Conservation (phyloP, 2,113 vertebrate genomes). For the Pseudolaguvia tuberculata region DNA sequence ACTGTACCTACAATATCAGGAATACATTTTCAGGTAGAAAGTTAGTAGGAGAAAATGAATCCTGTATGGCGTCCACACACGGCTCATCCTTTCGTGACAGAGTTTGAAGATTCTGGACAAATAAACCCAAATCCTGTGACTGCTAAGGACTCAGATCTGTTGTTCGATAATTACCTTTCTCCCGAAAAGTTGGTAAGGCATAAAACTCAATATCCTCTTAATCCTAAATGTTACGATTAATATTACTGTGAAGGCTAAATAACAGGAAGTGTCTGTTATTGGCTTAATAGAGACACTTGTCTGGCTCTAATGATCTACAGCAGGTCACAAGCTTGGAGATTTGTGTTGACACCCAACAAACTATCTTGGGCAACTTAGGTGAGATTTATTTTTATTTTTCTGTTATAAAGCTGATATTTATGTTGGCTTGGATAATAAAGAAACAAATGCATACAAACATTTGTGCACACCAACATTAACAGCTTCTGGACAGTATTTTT, state of each 20-base stretch:
- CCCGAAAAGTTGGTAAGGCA: conserved; percentile 73
- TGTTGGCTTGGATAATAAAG: neutral
- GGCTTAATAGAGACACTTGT: conserved; percentile 70
- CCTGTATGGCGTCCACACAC: conserved; percentile 49
- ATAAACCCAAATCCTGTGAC: conserved; percentile 70
- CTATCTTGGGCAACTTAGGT: conserved; percentile 86
- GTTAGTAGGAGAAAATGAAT: conserved; percentile 7
- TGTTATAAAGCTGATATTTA: neutral
- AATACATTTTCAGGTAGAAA: neutral
- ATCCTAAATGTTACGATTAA: neutral
- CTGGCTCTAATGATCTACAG: conserved; percentile 72
- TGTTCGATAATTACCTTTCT: conserved; percentile 70
- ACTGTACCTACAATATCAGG: neutral
- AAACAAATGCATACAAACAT: neutral
- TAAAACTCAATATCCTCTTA: neutral
- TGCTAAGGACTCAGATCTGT: conserved; percentile 53
- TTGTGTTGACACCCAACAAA: conserved; percentile 76
- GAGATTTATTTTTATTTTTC: conserved; percentile 55
- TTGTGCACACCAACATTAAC: neutral
- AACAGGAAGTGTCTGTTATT: neutral
- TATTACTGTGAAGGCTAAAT: neutral
- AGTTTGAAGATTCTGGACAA: conserved; percentile 67
- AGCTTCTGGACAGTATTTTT: neutral
- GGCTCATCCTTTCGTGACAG: conserved; percentile 67
- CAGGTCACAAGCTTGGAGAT: conserved; percentile 75